Conservation (phyloP, 2,888 invertebrate species). For the Autographa gamma region DNA sequence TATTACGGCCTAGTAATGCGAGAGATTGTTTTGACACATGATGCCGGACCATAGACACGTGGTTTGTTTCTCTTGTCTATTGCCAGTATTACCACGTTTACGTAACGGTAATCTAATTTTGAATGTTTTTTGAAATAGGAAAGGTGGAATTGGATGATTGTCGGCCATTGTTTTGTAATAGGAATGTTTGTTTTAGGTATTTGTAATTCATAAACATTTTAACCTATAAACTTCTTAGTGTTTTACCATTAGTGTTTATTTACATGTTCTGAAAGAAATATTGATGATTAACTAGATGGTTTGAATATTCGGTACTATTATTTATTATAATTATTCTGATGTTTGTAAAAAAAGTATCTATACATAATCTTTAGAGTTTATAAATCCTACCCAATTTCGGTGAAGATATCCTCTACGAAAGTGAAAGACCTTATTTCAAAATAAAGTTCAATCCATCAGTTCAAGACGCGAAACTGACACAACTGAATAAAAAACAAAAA, state of each 20-base stretch:
- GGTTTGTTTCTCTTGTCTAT: constrained; percentile 54
- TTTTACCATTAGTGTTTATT: neutral
- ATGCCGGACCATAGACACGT: constrained; percentile 66
- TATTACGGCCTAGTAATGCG: constrained; percentile 79
- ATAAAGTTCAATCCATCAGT: neutral
- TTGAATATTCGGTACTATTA: too few species aligned
- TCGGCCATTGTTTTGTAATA: neutral
- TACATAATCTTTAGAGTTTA: neutral
- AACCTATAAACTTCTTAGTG: neutral
- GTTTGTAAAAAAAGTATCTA: too few species aligned
- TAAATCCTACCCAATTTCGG: neutral
- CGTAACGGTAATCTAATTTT: constrained; percentile 33
- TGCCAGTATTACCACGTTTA: constrained; percentile 26
- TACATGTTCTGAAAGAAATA: neutral
- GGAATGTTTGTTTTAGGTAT: neutral
- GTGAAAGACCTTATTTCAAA: neutral
- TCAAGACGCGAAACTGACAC: constrained; percentile 7
- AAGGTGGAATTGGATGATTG: neutral
- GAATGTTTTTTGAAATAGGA: constrained; percentile 18
- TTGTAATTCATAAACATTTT: constrained; percentile 4
- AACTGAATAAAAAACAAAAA: constrained; percentile 20
- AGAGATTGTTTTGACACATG: constrained; percentile 84
- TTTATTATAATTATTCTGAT: too few species aligned
- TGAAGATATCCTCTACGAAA: neutral
- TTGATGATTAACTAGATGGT: neutral